Base-by-base conservation (phyloP, 2,797 vertebrate genomes). In the Girardinus metallicus region DNA sequence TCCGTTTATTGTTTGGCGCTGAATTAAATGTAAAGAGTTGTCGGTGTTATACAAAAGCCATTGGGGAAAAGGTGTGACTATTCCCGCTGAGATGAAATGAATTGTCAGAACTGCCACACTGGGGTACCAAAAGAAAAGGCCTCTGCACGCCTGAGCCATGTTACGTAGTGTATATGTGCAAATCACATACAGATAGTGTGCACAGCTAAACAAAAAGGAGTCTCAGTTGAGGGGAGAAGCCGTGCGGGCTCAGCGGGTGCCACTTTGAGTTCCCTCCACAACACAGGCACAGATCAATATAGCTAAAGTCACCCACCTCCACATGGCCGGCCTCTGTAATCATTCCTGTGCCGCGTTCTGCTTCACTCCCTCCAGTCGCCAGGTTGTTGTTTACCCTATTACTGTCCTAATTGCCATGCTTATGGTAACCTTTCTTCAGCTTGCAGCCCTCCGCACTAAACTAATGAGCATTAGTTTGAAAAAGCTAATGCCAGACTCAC, bases 1-100 rank as follows among this genome's bases (percentile, higher is more conserved):
- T 86, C 76, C 80, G 92, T 93, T 43, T 86, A 73, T 94, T 94
- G 95, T 95, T 96, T 93, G 97, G 96, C 95, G 94, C 96, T 96
- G 94, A 96, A 96, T 94, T 93, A 94, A 96, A 96, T 94, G 87
- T 96, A 95, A 94, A 92, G 92, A 82, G 87, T 2, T 87, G 93
- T 88, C 89, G 84, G 90, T 72, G 86, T 90, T 94, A 93, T 94
- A 91, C 91, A 94, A 95, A 95, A 51, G 91, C 87, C 90, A 87
- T 44, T 43, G 89, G 0, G 75, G 92, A 87, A 84, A 85, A 80
- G 66, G 34, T 73, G 75, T 1, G 85, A 85, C 31, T 9, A 77
- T 81, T 87, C 77, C 72, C 36, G 82, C 74, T 57, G 43, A 74
- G 89, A 92, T 92, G 78, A 93, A 89, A 94, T 94, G 70, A 91